phyloP scores from a whole-genome alignment of 2,888 invertebrate species.

The Hirtodrosophila alboralis region DNA sequence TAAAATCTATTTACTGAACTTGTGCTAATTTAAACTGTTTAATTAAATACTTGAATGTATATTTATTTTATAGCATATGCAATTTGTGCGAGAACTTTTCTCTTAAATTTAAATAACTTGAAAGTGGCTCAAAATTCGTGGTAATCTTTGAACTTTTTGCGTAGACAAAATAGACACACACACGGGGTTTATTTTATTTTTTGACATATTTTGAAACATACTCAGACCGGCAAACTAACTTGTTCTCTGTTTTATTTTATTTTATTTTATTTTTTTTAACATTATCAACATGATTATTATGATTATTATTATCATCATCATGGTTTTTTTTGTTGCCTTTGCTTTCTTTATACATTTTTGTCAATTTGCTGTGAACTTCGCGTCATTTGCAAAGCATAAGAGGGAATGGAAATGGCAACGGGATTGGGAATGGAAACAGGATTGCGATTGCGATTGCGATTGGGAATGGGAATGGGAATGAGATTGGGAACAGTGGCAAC shows the following conservation, averaged over 20 bases:
- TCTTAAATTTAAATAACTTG: neutral
- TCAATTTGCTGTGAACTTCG: conserved; percentile 65
- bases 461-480: neutral
- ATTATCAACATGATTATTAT: conserved; percentile 30
- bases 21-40: too few relatives aligned
- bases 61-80: too few relatives aligned
- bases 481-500: conserved; percentile 32
- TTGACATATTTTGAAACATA: conserved; percentile 18
- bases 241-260: conserved; percentile 7
- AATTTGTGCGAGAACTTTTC: neutral
- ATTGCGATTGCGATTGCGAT: too few relatives aligned
- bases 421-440: neutral
- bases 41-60: too few relatives aligned
- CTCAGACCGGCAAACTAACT: neutral
- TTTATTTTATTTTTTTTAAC: too few relatives aligned
- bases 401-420: conserved; percentile 7
- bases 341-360: conserved; percentile 63
- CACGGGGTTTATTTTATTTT: too few relatives aligned
- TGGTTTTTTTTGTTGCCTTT: conserved; percentile 28
- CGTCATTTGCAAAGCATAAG: conserved; percentile 61
- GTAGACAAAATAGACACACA: neutral
- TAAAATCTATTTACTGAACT: too few relatives aligned
- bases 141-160: conserved; percentile 25
- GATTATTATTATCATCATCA: conserved; percentile 39
- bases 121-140: conserved; percentile 22